Conservation (phyloP, 2,113 vertebrate species). For the Salminus brasiliensis region DNA sequence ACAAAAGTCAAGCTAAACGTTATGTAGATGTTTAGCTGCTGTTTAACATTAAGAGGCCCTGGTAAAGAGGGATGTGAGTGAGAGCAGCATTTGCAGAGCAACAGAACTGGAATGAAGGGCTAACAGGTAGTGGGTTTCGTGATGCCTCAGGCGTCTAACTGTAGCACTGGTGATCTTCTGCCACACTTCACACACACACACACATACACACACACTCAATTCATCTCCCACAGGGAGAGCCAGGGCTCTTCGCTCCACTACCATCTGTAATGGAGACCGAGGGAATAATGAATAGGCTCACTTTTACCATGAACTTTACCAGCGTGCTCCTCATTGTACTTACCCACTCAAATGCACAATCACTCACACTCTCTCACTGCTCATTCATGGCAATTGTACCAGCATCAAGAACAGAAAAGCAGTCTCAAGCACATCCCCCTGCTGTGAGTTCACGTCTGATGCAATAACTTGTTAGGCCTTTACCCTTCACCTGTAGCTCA, state of each 20-base stretch:
- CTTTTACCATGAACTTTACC: not conserved
- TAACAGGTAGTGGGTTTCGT: constrained; percentile 44
- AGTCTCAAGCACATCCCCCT: not conserved
- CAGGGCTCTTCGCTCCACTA: constrained; percentile 11
- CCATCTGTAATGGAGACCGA: not conserved
- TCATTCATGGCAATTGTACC: constrained; percentile 10
- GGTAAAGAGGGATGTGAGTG: not conserved
- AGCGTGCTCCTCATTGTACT: not conserved
- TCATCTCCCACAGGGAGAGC: constrained; percentile 23
- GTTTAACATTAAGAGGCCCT: too few species aligned
- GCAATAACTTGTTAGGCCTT: constrained; percentile 27
- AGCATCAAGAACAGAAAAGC: not conserved
- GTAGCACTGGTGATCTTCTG: constrained; percentile 28
- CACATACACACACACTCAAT: constrained; percentile 32
- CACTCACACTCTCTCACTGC: not conserved
- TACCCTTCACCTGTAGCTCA: not conserved
- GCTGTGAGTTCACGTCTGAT: constrained; percentile 13
- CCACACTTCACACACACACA: constrained; percentile 31
- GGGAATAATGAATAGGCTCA: constrained; percentile 7
- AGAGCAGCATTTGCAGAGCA: constrained; percentile 32
- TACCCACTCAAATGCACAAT: not conserved
- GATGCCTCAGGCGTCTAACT: constrained; percentile 33
- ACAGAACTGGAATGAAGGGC: constrained; percentile 29
- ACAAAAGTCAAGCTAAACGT: too few species aligned
- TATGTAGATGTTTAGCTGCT: too few species aligned